These are phyloP conservation scores for Drosophila subpulchrella DNA, from an alignment of 1,140 invertebrate genomes.

Conservation along the genomic window DNA sequence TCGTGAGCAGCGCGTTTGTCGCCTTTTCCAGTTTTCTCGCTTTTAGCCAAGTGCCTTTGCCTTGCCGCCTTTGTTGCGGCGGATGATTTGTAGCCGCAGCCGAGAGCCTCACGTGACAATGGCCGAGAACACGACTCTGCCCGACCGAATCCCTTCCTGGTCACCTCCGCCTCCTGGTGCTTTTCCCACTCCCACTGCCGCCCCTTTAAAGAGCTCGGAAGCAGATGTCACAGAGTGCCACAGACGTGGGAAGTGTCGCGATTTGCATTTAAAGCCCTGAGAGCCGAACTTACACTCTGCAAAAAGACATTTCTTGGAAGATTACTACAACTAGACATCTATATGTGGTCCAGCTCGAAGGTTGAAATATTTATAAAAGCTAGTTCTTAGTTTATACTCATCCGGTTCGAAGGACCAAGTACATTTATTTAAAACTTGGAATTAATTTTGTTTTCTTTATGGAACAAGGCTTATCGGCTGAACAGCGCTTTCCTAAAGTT, in stretches of 20 bases:
- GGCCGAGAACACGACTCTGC: constrained; percentile 78
- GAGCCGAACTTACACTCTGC: constrained; percentile 6
- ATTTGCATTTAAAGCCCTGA: constrained; percentile 47
- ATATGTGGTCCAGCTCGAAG: background rate
- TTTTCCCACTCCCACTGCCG: background rate
- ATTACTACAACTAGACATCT: too few species aligned
- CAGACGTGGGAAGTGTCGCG: constrained; percentile 51
- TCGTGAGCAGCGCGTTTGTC: constrained; percentile 77
- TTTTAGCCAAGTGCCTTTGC: constrained; percentile 8
- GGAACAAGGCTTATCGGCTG: too few species aligned
- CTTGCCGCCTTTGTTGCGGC: constrained; percentile 55
- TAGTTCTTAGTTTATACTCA: too few species aligned
- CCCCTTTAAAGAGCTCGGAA: constrained; percentile 32
- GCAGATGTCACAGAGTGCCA: constrained; percentile 39
- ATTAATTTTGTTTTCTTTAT: rapidly evolving
- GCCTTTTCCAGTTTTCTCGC: constrained; percentile 26
- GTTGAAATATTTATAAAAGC: background rate
- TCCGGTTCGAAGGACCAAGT: background rate
- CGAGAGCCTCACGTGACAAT: constrained; percentile 79
- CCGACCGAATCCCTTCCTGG: constrained; percentile 21
- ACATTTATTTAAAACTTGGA: too few species aligned
- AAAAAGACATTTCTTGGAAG: background rate
- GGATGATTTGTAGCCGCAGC: constrained; percentile 80
- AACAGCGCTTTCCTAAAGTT: too few species aligned
- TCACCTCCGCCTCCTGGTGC: constrained; percentile 5